These are phyloP conservation scores for Rhineura floridana DNA, from an alignment of 2,113 vertebrate genomes.

Conservation along the genomic window DNA sequence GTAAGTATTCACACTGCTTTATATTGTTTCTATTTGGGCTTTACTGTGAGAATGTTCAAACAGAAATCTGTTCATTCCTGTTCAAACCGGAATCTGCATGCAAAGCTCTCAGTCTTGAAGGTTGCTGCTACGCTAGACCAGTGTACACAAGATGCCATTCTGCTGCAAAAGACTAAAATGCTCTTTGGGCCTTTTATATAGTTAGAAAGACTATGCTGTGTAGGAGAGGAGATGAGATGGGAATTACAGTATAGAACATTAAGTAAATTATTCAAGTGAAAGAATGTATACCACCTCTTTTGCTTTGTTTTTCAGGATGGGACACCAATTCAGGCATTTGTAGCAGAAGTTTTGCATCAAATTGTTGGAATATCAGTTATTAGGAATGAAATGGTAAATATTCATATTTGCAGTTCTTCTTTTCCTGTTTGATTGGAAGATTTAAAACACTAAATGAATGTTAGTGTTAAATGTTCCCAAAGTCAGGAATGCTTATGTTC, in stretches of 20 bases:
- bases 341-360: slow-evolving; percentile 79
- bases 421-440: background rate
- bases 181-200: background rate
- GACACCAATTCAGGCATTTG: slow-evolving; percentile 81
- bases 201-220: background rate
- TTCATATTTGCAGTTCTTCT: background rate
- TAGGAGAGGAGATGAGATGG: background rate
- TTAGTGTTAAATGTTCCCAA: accelerated
- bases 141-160: background rate
- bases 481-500: background rate
- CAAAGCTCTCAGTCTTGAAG: background rate
- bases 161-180: background rate
- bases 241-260: background rate
- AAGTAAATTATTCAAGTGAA: background rate
- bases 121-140: background rate
- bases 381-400: slow-evolving; percentile 88
- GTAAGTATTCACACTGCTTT: slow-evolving; percentile 75
- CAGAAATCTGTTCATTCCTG: background rate
- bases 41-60: background rate
- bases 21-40: background rate
- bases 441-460: background rate
- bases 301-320: slow-evolving; percentile 79
- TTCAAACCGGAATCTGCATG: background rate
- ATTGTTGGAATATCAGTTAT: slow-evolving; percentile 84
- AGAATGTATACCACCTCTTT: background rate